Evolutionary conservation across 1,140 invertebrate genomes (phyloP), one percentile per base, ranked within the genome.

Genomic region (Saccostrea echinata): DNA sequence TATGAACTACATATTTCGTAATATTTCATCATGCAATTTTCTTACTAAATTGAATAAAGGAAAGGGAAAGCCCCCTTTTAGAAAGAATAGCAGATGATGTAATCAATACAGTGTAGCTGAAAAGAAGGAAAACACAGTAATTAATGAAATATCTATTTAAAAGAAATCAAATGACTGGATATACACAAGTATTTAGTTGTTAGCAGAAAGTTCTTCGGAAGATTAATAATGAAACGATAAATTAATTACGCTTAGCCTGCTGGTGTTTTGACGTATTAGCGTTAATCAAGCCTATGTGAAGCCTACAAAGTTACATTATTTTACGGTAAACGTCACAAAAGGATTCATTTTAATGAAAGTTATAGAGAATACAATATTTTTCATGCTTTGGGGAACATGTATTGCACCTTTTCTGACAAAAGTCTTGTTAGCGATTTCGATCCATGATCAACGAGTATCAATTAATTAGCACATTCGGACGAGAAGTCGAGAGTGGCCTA

Each of bases 341-440:
- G 68, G 68, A 76, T 76, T 76, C 68, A 76, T 76, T 76, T 76
- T 76, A 76, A 76, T 76, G 68, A 76, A 76, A 13, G 24, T 76
- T 24, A 30, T 30, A 76, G 68, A 76, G 68, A 76, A 76, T 76
- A 30, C 27, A 3, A 30, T 30, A 30, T 33, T 76, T 33, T 76
- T 76, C 68, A 76, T 27, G 68, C 68, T 76, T 76, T 76, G 16
- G 68, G 68, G 68, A 33, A 76, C 68, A 76, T 27, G 11, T 76
- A 30, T 76, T 30, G 27, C 30, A 27, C 68, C 27, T 30, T 30
- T 24, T 76, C 27, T 16, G 68, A 76, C 30, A 30, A 16, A 11
- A 30, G 68, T 33, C 68, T 27, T 76, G 68, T 3, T 30, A 27
- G 55, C 68, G 24, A 30, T 76, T 30, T 18, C n/a, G 18, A 6